Evolutionary conservation across 1,140 invertebrate species (phyloP), one percentile per base, ranked within the genome.

Genomic region (Drosophila melanica): DNA sequence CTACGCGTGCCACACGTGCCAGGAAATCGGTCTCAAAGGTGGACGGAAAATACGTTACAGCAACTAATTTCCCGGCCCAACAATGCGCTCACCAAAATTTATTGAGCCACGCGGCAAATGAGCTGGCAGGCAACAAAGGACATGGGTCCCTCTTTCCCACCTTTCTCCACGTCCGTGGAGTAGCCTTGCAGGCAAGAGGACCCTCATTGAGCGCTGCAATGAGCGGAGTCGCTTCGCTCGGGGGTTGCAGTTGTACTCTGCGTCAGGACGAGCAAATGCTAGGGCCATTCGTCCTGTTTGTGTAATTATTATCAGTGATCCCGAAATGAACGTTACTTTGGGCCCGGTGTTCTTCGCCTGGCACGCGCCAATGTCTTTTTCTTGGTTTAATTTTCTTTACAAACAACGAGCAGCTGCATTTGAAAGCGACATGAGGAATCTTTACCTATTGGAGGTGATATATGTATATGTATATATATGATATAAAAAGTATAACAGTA

Each of bases 301-400:
- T 58, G 67, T 82, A 87, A 87, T 89, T 82, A 71, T 75, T 87
- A 87, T 87, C 84, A 76, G 69, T 82, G 82, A 87, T 87, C 82
- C 84, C 42, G 54, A 82, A 87, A 87, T 63, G 63, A 65, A 77
- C 84, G 84, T 87, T 87, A 87, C 76, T 65, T 69, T 75, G 62
- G 53, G 82, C 65, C 82, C 69, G 84, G 76, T 87, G 82, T 77
- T 77, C 53, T 33, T 58, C 39, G 45, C 9, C 70, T 79, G 82
- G 69, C 82, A 87, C 82, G 82, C 82, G 82, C 74, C 82, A 87
- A 74, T 54, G 65, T 68, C 66, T 48, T 69, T 72, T 60, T 50
- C 45, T 47, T n/a, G 7, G 44, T 20, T 65, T 39, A 33, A 5
- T 30, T 57, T 58, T 47, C 42, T 16, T 65, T 57, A 33, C n/a